Evolutionary conservation across 2,888 invertebrate species (phyloP), one percentile per base, ranked within the genome.

Genomic region (Calliopum simillimum): DNA sequence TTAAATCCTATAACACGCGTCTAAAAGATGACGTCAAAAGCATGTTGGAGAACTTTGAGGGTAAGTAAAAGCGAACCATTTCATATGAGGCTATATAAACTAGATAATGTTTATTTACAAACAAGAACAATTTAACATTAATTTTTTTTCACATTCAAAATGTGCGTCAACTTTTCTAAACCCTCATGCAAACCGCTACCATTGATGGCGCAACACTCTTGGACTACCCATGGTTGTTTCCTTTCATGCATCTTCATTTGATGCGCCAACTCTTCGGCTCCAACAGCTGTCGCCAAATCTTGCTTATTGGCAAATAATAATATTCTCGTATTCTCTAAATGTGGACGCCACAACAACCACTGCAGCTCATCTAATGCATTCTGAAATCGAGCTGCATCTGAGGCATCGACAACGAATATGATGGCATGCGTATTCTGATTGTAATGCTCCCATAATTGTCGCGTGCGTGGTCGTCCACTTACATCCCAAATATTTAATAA

Each of bases 1-100:
- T 99, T 13, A 97, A 98, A 87, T 97, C 97, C 0, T 99, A 98
- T 85, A 94, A 96, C 73, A 96, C 96, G 19, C 89, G 98, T 71
- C 88, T 99, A 59, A 98, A 98, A 86, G 98, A 98, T 86, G 98
- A 98, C 87, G 94, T 98, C 0, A 96, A 96, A 85, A 97, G 98
- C 77, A 97, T 99, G 94, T 88, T 97, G 68, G 98, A 99, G 85
- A 99, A 99, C 86, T 98, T 97, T 86, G 94, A 95, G 89, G 97
- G 97, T 93, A 78, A 72, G 43, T 33, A 46, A 11, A 3, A n/a
- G 19, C 8, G 13, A 62, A n/a, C n/a, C n/a, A n/a, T n/a, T n/a
- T n/a, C n/a, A n/a, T n/a, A 14, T 44, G 12, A 4, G 16, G 16
- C 14, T 11, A 43, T 3, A 25, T 25, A n/a, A 21, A 12, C 25